Base-by-base conservation (phyloP, 92 coral and sea anemone species). In the Epizoanthus stellaris region DNA sequence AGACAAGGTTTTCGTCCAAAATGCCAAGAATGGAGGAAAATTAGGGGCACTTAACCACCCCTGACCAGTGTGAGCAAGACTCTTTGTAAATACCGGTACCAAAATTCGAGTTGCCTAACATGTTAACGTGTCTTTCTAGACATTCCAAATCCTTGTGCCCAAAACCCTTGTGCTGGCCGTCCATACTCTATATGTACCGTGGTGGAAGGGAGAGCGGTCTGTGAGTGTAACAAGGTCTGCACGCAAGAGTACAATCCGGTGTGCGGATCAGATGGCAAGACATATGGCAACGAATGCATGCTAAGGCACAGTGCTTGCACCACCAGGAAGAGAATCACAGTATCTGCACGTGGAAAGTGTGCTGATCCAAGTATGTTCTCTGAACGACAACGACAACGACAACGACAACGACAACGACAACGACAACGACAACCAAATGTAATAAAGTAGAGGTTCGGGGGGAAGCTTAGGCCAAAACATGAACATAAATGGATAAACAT, bases 91-190 rank as follows among this genome's bases (percentile, higher is more conserved):
- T 30, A 30, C 36, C 36, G 36, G 36, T 2, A 30, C 36, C 36
- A 43, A 6, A 43, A 43, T 43, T 4, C 49, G 6, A 43, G 5
- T 43, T 49, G 10, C 54, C 11, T 8, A 49, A 5, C 25, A 73
- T 14, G 14, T 8, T 6, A 52, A 11, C 21, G 4, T 20, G 17
- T 23, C 4, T 15, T 6, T 21, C 7, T 6, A 15, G 70, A 21
- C 43, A 56, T 14, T 62, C 12, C 23, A 13, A 77, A 77, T 42
- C 82, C 82, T 23, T 77, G 82, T 77, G 60, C 70, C 34, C 39
- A 57, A 3, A 77, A 77, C 45, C 82, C 82, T 7, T 77, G 82
- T 77, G 70, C 82, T 42, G 36, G 58, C n/a, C 42, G 82, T 43
- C 82, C 82, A 19, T 60, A 77, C 65, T 61, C 82, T 20, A 19